Percentiles rank a stretch among this genome's conserved stretches.
phyloP scores from a whole-genome alignment of 2,113 vertebrate genomes.

The Aythya baeri region DNA sequence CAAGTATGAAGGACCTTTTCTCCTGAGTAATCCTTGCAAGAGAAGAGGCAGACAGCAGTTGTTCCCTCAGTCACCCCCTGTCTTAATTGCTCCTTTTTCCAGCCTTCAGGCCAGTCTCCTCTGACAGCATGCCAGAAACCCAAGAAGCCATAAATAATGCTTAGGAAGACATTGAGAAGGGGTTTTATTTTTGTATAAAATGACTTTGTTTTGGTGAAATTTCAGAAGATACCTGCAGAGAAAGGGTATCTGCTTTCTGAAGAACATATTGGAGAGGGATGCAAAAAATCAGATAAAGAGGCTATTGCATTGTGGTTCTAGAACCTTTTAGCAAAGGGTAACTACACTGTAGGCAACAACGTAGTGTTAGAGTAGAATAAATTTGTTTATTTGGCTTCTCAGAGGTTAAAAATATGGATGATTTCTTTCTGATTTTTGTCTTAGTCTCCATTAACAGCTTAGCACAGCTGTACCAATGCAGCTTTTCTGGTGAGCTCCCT shows the following conservation, averaged over 20 bases:
- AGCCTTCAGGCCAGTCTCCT: not conserved
- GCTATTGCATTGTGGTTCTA: not conserved
- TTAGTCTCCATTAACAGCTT: not conserved
- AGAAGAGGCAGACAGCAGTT: not conserved
- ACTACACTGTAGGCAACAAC: not conserved
- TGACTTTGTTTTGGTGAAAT: not conserved
- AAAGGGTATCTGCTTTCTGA: not conserved
- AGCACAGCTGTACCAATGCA: not conserved
- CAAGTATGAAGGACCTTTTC: not conserved
- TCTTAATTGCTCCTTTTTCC: not conserved
- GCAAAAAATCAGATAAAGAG: not conserved
- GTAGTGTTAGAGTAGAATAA: not conserved
- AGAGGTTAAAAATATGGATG: not conserved
- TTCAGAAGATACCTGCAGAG: not conserved
- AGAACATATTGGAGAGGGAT: rapidly evolving
- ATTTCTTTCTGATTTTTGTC: not conserved
- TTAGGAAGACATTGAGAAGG: not conserved
- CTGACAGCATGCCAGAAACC: not conserved
- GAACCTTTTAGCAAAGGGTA: not conserved
- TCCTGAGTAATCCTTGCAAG: not conserved
- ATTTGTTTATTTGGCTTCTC: not conserved
- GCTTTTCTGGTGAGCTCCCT: not conserved
- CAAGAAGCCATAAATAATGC: not conserved
- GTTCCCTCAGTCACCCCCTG: not conserved
- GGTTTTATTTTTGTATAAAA: not conserved